Percentiles rank a stretch among this genome's conserved stretches.
Conservation (phyloP, 2,888 invertebrate species). For the Stenodera caucasica region DNA sequence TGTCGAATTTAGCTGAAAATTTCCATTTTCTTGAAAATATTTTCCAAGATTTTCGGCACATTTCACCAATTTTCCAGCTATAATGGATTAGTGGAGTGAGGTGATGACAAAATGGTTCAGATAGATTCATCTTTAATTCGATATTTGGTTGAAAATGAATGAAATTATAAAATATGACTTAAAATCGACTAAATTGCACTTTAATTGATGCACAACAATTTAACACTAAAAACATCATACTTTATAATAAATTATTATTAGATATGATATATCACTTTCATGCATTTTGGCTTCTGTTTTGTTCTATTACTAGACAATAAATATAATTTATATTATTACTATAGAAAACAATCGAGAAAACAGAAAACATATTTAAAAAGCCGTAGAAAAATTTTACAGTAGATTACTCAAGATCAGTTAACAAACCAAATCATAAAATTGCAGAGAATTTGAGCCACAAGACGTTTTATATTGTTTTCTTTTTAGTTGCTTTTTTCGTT, state of each 20-base stretch:
- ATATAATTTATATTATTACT: too few species aligned
- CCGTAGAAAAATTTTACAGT: too few species aligned
- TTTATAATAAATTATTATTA: conserved; percentile 2
- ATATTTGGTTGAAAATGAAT: background rate
- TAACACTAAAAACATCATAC: conserved; percentile 7
- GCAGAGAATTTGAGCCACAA: conserved; percentile 1
- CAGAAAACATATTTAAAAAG: too few species aligned
- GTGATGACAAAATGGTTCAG: background rate
- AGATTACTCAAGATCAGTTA: conserved; percentile 6
- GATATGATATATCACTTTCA: conserved; percentile 15
- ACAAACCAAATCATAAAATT: conserved; percentile 26
- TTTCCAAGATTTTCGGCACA: too few species aligned
- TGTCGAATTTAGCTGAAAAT: too few species aligned
- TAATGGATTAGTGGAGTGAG: too few species aligned
- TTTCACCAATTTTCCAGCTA: too few species aligned
- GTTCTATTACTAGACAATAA: too few species aligned
- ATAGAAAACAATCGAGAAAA: too few species aligned
- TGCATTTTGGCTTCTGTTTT: conserved; percentile 7
- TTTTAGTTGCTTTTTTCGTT: conserved; percentile 72
- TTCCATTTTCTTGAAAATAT: too few species aligned
- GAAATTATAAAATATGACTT: conserved; percentile 2
- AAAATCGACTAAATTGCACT: conserved; percentile 4
- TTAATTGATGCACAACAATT: background rate
- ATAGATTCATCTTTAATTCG: conserved; percentile 2
- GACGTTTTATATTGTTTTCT: conserved; percentile 60